Percentiles rank a stretch among this genome's conserved stretches.
Evolutionary conservation across 1,140 invertebrate species (phyloP).

Genomic region (Megalopta genalis): DNA sequence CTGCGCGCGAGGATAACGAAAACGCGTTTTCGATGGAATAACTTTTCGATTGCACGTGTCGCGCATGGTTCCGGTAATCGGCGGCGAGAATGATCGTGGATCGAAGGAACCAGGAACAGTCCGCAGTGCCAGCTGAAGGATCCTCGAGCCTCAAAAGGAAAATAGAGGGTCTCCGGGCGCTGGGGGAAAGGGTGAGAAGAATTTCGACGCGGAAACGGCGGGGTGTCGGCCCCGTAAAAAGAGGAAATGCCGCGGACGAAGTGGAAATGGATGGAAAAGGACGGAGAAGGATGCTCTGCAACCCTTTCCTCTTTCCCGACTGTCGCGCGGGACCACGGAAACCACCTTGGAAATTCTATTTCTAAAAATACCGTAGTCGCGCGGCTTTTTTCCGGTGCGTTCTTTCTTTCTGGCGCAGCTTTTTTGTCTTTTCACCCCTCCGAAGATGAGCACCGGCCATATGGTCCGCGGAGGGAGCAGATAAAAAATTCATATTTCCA

Average conservation of each 20-base stretch:
- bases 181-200: slow-evolving; percentile 45
- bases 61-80: neutral
- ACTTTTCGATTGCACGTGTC: neutral
- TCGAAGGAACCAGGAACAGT: neutral
- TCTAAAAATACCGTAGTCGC: slow-evolving; percentile 56
- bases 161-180: slow-evolving; percentile 35
- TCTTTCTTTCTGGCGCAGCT: slow-evolving; percentile 40
- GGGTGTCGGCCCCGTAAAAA: slow-evolving; percentile 10
- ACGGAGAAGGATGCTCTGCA: too few relatives aligned
- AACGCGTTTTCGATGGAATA: neutral
- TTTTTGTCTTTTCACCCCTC: slow-evolving; percentile 58
- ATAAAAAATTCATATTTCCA: slow-evolving; percentile 75
- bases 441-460: slow-evolving; percentile 58
- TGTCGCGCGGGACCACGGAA: slow-evolving; percentile 47
- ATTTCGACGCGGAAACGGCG: slow-evolving; percentile 57
- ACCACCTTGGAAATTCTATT: slow-evolving; percentile 58
- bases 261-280: neutral
- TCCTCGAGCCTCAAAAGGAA: slow-evolving; percentile 36
- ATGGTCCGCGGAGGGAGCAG: slow-evolving; percentile 60
- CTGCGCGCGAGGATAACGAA: neutral
- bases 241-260: neutral
- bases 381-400: slow-evolving; percentile 30
- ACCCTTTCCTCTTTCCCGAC: slow-evolving; percentile 59
- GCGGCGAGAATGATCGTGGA: neutral
- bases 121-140: slow-evolving; percentile 39